phyloP scores from a whole-genome alignment of 2,113 vertebrate genomes.

The Peromyscus californicus region DNA sequence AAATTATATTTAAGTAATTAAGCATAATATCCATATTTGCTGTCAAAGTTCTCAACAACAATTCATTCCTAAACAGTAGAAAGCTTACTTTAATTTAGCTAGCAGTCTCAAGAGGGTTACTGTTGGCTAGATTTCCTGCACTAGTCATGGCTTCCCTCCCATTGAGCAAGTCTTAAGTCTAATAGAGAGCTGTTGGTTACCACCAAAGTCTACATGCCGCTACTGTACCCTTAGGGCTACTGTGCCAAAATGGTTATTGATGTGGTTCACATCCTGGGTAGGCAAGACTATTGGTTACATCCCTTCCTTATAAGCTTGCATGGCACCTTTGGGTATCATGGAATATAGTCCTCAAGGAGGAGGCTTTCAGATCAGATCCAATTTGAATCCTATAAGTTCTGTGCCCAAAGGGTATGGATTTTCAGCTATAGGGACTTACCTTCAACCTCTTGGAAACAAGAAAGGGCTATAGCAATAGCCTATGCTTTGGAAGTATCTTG shows the following conservation, averaged over 20 bases:
- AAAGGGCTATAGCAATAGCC: background rate
- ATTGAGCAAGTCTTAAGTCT: background rate
- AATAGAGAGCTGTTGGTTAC: background rate
- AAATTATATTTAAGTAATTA: conserved; percentile 5
- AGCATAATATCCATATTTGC: background rate
- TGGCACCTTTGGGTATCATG: background rate
- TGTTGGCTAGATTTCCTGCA: background rate
- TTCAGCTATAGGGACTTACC: background rate
- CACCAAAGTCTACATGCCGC: no score
- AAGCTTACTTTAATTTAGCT: background rate
- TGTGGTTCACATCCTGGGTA: background rate
- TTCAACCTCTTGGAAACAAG: no score
- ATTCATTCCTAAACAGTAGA: background rate
- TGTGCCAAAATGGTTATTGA: no score
- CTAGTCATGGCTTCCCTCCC: background rate
- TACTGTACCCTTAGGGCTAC: background rate
- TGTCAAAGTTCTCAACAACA: background rate
- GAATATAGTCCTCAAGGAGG: background rate
- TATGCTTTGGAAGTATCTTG: background rate
- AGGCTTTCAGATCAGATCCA: background rate
- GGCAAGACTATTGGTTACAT: no score
- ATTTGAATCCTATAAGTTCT: background rate
- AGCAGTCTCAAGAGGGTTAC: background rate
- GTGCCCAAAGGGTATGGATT: background rate
- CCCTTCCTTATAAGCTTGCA: background rate